phyloP scores from a whole-genome alignment of 2,888 invertebrate genomes.

The Ophion ventricosus region DNA sequence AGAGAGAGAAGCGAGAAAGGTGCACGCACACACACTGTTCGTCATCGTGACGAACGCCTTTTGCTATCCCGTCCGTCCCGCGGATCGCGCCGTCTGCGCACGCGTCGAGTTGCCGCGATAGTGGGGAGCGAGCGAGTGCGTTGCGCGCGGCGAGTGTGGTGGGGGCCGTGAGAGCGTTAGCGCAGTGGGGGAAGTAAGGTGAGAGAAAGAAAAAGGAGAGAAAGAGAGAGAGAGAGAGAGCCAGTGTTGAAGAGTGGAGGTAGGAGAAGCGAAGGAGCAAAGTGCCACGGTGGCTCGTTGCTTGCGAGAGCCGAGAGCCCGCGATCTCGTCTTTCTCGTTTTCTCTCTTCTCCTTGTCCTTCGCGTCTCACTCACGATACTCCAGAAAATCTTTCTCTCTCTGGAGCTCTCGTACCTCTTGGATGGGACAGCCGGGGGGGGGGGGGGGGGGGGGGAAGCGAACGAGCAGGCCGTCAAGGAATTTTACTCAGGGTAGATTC shows the following conservation, averaged over 20 bases:
- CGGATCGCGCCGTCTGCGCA: slow-evolving; percentile 63
- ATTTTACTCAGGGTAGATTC: slow-evolving; percentile 81
- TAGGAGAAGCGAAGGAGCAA: slow-evolving; percentile 73
- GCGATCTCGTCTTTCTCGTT: slow-evolving; percentile 50
- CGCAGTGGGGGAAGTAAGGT: slow-evolving; percentile 27
- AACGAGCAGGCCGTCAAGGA: slow-evolving; percentile 75
- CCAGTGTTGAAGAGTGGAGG: slow-evolving; percentile 48
- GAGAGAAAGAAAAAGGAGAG: too few relatives aligned
- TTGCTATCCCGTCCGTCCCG: slow-evolving; percentile 61
- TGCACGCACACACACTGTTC: slow-evolving; percentile 48
- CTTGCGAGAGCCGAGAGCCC: slow-evolving; percentile 78
- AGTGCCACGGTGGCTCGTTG: slow-evolving; percentile 79
- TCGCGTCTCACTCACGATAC: slow-evolving; percentile 19
- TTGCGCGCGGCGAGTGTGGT: slow-evolving; percentile 58
- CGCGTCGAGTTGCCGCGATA: slow-evolving; percentile 60
- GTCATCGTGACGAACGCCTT: slow-evolving; percentile 67
- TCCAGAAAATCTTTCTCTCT: slow-evolving; percentile 13
- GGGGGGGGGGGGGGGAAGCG: slow-evolving; percentile 15
- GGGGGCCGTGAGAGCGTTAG: slow-evolving; percentile 47
- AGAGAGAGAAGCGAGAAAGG: slow-evolving; percentile 51
- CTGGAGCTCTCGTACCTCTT: background rate
- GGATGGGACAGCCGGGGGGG: slow-evolving; percentile 2
- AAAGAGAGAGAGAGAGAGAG: too few relatives aligned
- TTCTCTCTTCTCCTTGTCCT: slow-evolving; percentile 5
- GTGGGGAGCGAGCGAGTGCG: slow-evolving; percentile 41